phyloP scores from a whole-genome alignment of 2,797 vertebrate species.

The Fistularia tabacaria region DNA sequence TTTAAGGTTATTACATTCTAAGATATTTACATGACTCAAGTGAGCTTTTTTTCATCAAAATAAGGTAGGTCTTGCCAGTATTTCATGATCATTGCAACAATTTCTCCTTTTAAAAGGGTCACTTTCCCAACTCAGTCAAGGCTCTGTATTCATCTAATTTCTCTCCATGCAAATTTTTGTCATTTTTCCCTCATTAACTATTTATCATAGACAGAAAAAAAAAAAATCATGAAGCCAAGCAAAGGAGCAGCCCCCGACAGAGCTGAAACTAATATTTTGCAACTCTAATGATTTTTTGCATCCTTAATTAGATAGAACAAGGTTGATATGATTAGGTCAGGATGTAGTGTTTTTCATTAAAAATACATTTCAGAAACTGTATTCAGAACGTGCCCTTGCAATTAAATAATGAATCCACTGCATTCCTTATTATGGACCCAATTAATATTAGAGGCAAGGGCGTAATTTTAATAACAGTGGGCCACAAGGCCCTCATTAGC shows the following conservation, averaged over 20 bases:
- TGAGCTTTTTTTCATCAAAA: constrained; percentile 82
- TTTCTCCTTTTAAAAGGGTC: constrained; percentile 86
- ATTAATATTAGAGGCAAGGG: constrained; percentile 94
- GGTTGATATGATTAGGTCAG: constrained; percentile 99
- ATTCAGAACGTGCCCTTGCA: constrained; percentile 98
- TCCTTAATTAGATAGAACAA: constrained; percentile 99
- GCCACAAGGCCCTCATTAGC: constrained; percentile 92
- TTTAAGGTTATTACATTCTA: constrained; percentile 89
- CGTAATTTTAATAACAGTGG: constrained; percentile 96
- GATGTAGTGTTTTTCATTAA: constrained; percentile 99
- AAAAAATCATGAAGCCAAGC: constrained; percentile 87
- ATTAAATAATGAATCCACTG: constrained; percentile 97
- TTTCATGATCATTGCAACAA: constrained; percentile 83
- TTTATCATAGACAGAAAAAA: constrained; percentile 90
- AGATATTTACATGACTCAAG: constrained; percentile 88
- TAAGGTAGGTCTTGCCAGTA: constrained; percentile 79
- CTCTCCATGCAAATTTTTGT: constrained; percentile 97
- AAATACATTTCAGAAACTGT: constrained; percentile 98
- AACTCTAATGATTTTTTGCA: constrained; percentile 99
- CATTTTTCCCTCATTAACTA: constrained; percentile 98
- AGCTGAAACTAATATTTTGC: constrained; percentile 99
- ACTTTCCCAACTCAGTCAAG: constrained; percentile 90
- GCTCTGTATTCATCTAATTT: constrained; percentile 94
- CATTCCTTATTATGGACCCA: constrained; percentile 96
- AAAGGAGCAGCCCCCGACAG: constrained; percentile 85